Base-by-base conservation (phyloP, 92 coral and sea anemone genomes). In the Actinostola sp. region DNA sequence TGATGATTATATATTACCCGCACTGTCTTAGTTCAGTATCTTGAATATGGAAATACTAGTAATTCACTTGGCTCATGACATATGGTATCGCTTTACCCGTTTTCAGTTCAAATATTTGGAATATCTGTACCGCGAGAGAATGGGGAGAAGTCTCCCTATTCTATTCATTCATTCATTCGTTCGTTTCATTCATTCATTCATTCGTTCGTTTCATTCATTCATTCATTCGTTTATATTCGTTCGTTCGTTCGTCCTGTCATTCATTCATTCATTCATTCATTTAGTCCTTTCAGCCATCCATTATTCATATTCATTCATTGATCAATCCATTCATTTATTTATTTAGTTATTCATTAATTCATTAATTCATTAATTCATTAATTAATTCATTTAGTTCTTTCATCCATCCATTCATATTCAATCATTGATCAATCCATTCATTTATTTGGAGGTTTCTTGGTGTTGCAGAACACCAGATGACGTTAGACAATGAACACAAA, bases 321-420 rank as follows among this genome's bases (percentile, higher is more conserved):
- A n/a, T n/a, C 15, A 41, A 8, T 15, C 46, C 46, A 41, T 41
- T 41, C 46, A 41, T 41, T 41, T 15, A 41, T 41, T 41, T 15
- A 41, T 41, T 41, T 15, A 41, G 8, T 41, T 15, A 41, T 41
- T 48, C 54, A 48, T 48, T 48, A n/a, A 48, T 48, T 14, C 54
- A 48, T 48, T 48, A 4, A 48, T 48, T 48, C 54, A 48, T 48
- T 48, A n/a, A 48, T 48, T 14, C 54, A 48, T 62, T 12, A 44
- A 34, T 63, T n/a, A 45, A 27, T 30, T 59, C 42, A 13, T 21
- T 38, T 29, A 26, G n/a, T 28, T 28, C 65, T 6, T 1, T 59
- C 44, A 26, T 59, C 29, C 38, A 20, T 53, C 21, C 31, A 3
- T n/a, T 2, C n/a, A n/a, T 62, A 32, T 2, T 34, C 32, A 16